phyloP scores from a whole-genome alignment of 2,113 vertebrate species.

The Coptodon bakossiorum region DNA sequence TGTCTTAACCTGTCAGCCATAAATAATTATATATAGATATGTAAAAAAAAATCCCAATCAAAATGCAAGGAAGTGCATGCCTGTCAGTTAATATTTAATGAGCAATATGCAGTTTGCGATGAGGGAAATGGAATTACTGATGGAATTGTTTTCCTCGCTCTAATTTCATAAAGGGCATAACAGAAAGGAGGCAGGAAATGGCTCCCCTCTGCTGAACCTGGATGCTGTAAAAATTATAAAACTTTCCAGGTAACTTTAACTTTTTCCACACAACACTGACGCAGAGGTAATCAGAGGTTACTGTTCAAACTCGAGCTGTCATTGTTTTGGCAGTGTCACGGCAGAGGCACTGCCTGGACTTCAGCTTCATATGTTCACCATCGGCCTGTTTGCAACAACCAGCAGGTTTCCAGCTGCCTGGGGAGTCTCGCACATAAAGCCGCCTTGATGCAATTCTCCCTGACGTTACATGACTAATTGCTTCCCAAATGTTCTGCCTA shows the following conservation, averaged over 20 bases:
- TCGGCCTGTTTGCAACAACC: neutral
- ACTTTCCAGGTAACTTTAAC: neutral
- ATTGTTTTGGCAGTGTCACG: neutral
- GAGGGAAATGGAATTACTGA: slow-evolving; percentile 62
- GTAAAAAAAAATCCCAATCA: slow-evolving; percentile 19
- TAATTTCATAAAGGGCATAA: slow-evolving; percentile 41
- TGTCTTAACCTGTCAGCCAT: slow-evolving; percentile 4
- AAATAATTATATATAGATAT: slow-evolving; percentile 28
- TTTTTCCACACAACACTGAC: neutral
- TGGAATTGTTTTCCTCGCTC: slow-evolving; percentile 24
- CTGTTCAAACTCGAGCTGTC: neutral
- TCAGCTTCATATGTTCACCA: neutral
- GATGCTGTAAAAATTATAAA: slow-evolving; percentile 8
- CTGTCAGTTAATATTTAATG: slow-evolving; percentile 66
- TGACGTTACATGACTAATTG: slow-evolving; percentile 39
- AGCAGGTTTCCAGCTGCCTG: slow-evolving; percentile 2
- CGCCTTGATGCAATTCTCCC: neutral
- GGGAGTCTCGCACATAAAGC: neutral
- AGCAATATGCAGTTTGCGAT: slow-evolving; percentile 44
- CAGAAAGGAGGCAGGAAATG: neutral
- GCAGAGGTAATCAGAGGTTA: neutral
- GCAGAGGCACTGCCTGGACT: neutral
- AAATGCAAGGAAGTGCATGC: slow-evolving; percentile 37
- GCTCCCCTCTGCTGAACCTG: neutral
- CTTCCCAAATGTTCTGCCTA: slow-evolving; percentile 13